Percentiles rank a stretch among this genome's conserved stretches.
phyloP scores from a whole-genome alignment of 2,888 invertebrate species.

The Polydrusus cervinus region DNA sequence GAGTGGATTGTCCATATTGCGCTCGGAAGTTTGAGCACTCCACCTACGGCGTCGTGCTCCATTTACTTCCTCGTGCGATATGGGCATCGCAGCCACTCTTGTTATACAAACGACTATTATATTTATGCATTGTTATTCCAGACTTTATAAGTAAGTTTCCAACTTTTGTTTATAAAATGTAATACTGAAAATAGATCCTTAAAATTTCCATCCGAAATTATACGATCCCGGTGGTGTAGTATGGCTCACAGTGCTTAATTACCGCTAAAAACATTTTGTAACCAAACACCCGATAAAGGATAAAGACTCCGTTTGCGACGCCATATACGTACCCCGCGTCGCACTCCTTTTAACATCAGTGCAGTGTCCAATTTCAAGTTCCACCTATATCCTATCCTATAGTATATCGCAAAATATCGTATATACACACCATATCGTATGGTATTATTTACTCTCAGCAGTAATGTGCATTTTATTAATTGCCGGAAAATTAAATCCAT shows the following conservation, averaged over 20 bases:
- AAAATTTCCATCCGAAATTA: conserved; percentile 25
- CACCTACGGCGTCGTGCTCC: too few relatives aligned
- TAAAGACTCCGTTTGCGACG: conserved; percentile 64
- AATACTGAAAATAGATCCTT: conserved; percentile 23
- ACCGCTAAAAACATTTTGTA: conserved; percentile 66
- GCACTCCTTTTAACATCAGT: conserved; percentile 44
- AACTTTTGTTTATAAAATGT: not conserved
- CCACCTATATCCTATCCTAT: conserved; percentile 28
- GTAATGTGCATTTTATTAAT: conserved; percentile 24
- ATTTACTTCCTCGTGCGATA: too few relatives aligned
- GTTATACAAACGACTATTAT: too few relatives aligned
- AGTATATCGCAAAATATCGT: conserved; percentile 21
- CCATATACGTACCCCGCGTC: conserved; percentile 49
- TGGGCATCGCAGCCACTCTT: too few relatives aligned
- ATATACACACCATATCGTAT: conserved; percentile 26
- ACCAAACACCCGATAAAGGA: conserved; percentile 63
- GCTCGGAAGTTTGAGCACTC: too few relatives aligned
- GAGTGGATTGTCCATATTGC: too few relatives aligned
- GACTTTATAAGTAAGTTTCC: too few relatives aligned
- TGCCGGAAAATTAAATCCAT: conserved; percentile 8
- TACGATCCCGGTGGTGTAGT: conserved; percentile 27
- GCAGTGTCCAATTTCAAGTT: conserved; percentile 38
- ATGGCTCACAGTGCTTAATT: conserved; percentile 54
- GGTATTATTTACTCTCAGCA: conserved; percentile 29
- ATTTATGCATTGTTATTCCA: too few relatives aligned